phyloP scores from a whole-genome alignment of 2,113 vertebrate species.

The Salvelinus alpinus region DNA sequence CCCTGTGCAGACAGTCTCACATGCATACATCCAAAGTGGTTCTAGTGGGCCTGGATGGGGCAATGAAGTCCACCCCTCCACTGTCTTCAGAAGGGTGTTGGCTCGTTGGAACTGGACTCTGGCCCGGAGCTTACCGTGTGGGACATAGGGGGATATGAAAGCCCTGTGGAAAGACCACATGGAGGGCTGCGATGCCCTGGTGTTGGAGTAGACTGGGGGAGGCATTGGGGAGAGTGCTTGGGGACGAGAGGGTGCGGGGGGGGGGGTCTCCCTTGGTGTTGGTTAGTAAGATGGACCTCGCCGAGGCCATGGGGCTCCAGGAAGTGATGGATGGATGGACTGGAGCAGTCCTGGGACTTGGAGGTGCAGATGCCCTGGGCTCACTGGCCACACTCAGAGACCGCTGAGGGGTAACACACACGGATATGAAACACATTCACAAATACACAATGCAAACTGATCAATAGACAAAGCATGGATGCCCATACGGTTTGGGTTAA shows the following conservation, averaged over 20 bases:
- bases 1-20: conserved; percentile 5
- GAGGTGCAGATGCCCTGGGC: background rate
- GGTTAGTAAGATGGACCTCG: background rate
- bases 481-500: too few species aligned
- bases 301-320: background rate
- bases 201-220: background rate
- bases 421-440: too few species aligned
- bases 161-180: background rate
- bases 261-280: background rate
- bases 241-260: background rate
- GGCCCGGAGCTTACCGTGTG: background rate
- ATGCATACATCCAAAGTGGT: background rate
- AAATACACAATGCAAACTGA: too few species aligned
- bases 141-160: background rate
- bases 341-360: background rate
- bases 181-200: background rate
- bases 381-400: background rate
- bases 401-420: background rate
- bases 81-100: background rate
- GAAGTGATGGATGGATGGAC: background rate
- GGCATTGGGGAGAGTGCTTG: background rate
- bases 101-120: background rate
- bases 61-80: background rate
- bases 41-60: background rate
- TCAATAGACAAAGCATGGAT: too few species aligned